These are phyloP conservation scores for Nymphalis urticae DNA, from an alignment of 2,888 invertebrate species.

Conservation along the genomic window DNA sequence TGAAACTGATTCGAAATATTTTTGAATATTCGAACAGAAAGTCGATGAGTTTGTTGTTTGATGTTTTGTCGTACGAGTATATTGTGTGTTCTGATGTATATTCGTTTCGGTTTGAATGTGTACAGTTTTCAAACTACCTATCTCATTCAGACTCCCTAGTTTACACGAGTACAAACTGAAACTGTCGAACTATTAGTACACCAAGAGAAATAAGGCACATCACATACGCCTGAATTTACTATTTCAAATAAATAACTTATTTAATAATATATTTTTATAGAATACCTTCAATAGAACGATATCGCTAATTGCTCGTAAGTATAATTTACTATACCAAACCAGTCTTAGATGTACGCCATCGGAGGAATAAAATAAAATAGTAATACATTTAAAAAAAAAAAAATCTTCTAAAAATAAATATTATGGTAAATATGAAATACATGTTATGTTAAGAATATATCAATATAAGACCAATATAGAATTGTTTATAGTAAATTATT, in stretches of 20 bases:
- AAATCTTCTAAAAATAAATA: no score
- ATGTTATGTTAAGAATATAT: no score
- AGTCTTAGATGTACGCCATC: no score
- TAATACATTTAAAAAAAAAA: no score
- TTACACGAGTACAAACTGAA: conserved; percentile 6
- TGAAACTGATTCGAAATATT: background rate
- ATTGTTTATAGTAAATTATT: no score
- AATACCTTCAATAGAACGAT: no score
- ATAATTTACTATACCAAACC: no score
- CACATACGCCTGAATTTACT: background rate
- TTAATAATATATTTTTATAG: background rate
- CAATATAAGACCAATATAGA: no score
- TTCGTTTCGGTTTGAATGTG: background rate
- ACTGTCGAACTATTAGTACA: conserved; percentile 7
- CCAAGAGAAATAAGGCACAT: background rate
- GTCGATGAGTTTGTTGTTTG: background rate
- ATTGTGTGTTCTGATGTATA: background rate
- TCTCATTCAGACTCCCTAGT: conserved; percentile 8
- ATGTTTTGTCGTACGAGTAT: background rate
- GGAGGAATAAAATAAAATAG: no score
- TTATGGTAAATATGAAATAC: no score
- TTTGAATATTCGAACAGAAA: background rate
- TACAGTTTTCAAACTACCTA: conserved; percentile 10
- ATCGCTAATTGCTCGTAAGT: no score
- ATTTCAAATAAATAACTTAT: background rate